Evolutionary conservation across 2,888 invertebrate species (phyloP), one percentile per base, ranked within the genome.

Genomic region (Athalia circularis): DNA sequence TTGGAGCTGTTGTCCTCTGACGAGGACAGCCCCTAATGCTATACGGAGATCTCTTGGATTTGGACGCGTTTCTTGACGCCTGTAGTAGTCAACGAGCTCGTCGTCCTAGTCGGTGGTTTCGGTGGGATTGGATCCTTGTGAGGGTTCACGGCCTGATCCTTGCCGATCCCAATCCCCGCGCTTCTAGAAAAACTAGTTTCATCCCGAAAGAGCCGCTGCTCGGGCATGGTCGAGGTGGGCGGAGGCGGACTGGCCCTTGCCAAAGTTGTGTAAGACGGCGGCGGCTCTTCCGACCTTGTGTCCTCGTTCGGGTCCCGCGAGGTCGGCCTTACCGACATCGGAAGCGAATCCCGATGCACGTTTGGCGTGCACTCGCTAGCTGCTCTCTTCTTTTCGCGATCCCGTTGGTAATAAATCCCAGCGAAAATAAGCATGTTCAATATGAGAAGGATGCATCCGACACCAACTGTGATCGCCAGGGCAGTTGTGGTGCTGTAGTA

Each of bases 21-120:
- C 65, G 84, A 88, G 88, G 89, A 88, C 89, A 89, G 89, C 87
- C 89, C 89, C 90, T 90, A 90, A 90, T 89, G 90, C 93, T 94
- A 95, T 89, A 95, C 95, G 80, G 95, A 95, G 89, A 95, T 95
- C 91, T 95, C 95, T 90, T 95, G 95, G 84, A 95, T 95, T 91
- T 95, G 95, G 80, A 95, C 95, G 87, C 95, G 93, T 90, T 95
- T 95, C 90, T 95, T 95, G 83, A 94, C 92, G 47, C 94, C 94
- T 57, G 91, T 92, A 84, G 80, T 80, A 13, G 85, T 86, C 50
- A 88, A 84, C 1, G 88, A 88, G 77, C 87, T 88, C 70, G 90
- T 89, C 7, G 90, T 90, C 67, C 89, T 86, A 13, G 88, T 85
- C 0, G 90, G 89, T 52, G 89, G 90, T 81, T 86, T 88, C 2